Conservation (phyloP, 2,888 invertebrate genomes). For the Biston betularia region DNA sequence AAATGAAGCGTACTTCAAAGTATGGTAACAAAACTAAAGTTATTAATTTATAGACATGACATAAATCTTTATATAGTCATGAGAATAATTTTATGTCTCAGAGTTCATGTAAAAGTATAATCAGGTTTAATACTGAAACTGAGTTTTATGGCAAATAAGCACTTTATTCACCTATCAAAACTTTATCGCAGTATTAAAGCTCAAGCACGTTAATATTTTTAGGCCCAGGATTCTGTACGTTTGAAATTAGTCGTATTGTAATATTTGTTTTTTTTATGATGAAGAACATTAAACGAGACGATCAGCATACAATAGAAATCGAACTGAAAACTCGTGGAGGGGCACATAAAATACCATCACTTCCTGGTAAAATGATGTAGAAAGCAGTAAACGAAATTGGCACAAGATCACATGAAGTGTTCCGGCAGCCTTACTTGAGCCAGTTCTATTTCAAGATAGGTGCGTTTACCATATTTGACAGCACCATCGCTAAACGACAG, state of each 20-base stretch:
- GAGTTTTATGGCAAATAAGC: constrained; percentile 25
- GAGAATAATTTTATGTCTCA: constrained; percentile 26
- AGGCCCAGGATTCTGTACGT: not conserved
- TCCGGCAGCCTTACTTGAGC: too few species aligned
- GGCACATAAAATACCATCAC: too few species aligned
- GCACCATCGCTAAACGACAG: too few species aligned
- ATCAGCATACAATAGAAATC: too few species aligned
- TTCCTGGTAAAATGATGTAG: too few species aligned
- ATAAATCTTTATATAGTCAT: constrained; percentile 29
- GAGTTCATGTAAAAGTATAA: constrained; percentile 29
- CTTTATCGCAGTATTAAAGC: constrained; percentile 25
- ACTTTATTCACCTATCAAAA: constrained; percentile 26
- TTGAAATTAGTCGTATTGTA: not conserved
- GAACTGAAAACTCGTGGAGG: too few species aligned
- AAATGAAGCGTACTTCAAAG: too few species aligned
- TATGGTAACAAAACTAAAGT: not conserved
- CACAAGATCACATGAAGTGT: too few species aligned
- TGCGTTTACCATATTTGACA: too few species aligned
- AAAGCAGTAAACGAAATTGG: too few species aligned
- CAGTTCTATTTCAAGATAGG: too few species aligned
- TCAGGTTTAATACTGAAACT: constrained; percentile 24
- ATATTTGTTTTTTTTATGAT: not conserved
- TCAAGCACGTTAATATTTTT: constrained; percentile 5
- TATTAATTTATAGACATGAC: constrained; percentile 21
- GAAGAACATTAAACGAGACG: too few species aligned